Percentiles rank a stretch among this genome's conserved stretches.
These are phyloP conservation scores for Elephas maximus DNA, from an alignment of 2,113 vertebrate species.

Conservation along the genomic window DNA sequence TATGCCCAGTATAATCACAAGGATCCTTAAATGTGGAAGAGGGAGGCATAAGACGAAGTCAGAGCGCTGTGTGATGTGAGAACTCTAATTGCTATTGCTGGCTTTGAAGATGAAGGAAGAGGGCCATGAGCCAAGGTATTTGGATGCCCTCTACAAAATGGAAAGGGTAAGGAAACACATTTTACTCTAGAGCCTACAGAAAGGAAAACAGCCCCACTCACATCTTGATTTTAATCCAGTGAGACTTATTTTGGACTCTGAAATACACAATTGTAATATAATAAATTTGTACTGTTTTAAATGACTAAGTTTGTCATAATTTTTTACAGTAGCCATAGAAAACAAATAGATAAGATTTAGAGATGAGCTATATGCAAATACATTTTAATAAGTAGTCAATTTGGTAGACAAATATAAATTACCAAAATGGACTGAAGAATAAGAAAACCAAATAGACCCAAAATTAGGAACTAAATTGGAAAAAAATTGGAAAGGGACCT, in stretches of 20 bases:
- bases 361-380: background rate
- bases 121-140: background rate
- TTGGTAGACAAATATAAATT: background rate
- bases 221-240: background rate
- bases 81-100: too few relatives aligned
- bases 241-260: background rate
- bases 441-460: background rate
- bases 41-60: background rate
- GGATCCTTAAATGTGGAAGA: background rate
- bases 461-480: background rate
- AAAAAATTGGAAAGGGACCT: background rate
- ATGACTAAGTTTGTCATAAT: background rate
- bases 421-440: background rate
- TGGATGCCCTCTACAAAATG: background rate
- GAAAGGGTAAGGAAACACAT: background rate
- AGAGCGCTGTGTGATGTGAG: background rate
- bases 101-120: too few relatives aligned
- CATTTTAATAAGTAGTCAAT: background rate
- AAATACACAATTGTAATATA: background rate
- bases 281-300: background rate
- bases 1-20: background rate
- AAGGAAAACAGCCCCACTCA: background rate
- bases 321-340: background rate
- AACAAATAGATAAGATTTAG: background rate
- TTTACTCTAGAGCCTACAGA: background rate